A percentile compares a stretch with the other conserved stretches of the same genome.
phyloP scores from a whole-genome alignment of 1,140 invertebrate species.

The Maconellicoccus hirsutus region DNA sequence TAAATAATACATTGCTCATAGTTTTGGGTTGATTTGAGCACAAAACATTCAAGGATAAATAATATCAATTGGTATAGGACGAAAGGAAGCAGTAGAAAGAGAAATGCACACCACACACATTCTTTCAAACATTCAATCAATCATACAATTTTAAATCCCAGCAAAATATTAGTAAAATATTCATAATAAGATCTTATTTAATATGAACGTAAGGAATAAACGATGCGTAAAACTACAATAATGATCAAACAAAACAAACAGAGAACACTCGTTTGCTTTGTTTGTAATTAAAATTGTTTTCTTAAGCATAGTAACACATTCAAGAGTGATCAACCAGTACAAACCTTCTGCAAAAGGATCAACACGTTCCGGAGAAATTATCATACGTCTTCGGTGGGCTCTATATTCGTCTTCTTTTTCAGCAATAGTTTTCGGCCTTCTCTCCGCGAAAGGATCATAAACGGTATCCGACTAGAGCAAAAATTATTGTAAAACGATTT shows the following conservation, averaged over 20 bases:
- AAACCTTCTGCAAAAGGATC: constrained; percentile 97
- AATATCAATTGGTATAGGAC: background rate
- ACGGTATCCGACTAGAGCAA: constrained; percentile 68
- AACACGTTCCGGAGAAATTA: constrained; percentile 89
- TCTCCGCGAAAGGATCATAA: constrained; percentile 92
- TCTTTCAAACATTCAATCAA: background rate
- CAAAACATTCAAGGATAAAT: too few relatives aligned
- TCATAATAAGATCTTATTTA: background rate
- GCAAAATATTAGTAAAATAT: constrained; percentile 1
- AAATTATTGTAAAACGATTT: constrained; percentile 1
- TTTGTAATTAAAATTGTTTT: too few relatives aligned
- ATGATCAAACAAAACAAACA: background rate
- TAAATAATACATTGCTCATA: too few relatives aligned
- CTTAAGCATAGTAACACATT: background rate
- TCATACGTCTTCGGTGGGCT: constrained; percentile 70
- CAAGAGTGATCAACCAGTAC: constrained; percentile 13
- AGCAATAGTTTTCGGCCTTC: constrained; percentile 76
- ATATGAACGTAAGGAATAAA: background rate
- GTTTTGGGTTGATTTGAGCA: too few relatives aligned
- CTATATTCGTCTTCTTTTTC: constrained; percentile 95
- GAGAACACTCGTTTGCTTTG: background rate
- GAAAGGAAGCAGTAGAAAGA: background rate
- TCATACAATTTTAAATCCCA: constrained; percentile 9
- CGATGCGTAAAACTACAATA: background rate
- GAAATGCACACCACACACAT: background rate